These are phyloP conservation scores for Electrona antarctica DNA, from an alignment of 2,113 vertebrate species.

Conservation along the genomic window DNA sequence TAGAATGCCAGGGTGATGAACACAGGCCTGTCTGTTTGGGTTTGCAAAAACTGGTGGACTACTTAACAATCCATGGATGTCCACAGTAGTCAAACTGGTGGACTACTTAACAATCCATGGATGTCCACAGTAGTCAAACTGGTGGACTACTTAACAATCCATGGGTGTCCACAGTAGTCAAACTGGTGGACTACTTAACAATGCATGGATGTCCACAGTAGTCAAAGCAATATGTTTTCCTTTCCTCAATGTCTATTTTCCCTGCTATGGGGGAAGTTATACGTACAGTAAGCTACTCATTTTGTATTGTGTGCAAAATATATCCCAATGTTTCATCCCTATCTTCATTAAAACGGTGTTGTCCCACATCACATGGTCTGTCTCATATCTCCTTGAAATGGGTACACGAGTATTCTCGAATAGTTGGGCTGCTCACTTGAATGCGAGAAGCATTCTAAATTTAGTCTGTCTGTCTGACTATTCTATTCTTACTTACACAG, in stretches of 20 bases:
- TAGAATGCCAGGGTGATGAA: slow-evolving; percentile 42
- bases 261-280: background rate
- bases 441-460: too few relatives aligned
- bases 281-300: background rate
- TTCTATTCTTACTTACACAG: too few relatives aligned
- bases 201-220: slow-evolving; percentile 36
- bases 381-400: background rate
- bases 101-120: background rate
- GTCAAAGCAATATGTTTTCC: background rate
- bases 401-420: too few relatives aligned
- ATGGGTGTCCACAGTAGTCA: slow-evolving; percentile 42
- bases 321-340: background rate
- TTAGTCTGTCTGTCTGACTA: too few relatives aligned
- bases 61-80: slow-evolving; percentile 31
- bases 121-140: slow-evolving; percentile 50
- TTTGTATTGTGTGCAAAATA: background rate
- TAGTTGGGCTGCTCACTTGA: too few relatives aligned
- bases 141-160: background rate
- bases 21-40: slow-evolving; percentile 22
- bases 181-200: slow-evolving; percentile 18
- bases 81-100: slow-evolving; percentile 31
- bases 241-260: background rate
- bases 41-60: slow-evolving; percentile 24
- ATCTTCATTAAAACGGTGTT: slow-evolving; percentile 8
- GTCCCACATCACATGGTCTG: background rate